Percentiles rank a stretch among this genome's conserved stretches.
These are phyloP conservation scores for Cathartes aura DNA, from an alignment of 2,113 vertebrate genomes.

Conservation along the genomic window DNA sequence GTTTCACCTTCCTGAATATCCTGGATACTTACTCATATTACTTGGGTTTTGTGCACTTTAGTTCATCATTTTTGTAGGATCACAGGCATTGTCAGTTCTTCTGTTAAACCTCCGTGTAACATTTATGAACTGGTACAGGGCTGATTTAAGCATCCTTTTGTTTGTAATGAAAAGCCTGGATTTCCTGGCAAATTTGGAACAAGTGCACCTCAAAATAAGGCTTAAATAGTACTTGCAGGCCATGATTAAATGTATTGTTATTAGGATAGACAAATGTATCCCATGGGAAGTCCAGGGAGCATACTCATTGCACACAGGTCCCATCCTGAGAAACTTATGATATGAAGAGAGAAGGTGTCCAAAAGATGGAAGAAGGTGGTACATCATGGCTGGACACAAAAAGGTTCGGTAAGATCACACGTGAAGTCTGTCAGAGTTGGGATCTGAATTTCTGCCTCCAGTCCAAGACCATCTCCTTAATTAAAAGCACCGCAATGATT, in stretches of 20 bases:
- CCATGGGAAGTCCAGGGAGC: neutral
- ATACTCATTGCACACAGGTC: neutral
- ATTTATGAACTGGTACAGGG: neutral
- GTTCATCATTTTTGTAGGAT: neutral
- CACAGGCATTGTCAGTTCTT: neutral
- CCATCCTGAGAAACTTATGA: neutral
- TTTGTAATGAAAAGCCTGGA: neutral
- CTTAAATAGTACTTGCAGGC: neutral
- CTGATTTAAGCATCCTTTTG: neutral
- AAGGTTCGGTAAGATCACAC: neutral
- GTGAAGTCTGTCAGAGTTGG: neutral
- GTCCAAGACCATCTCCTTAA: neutral
- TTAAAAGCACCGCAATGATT: neutral
- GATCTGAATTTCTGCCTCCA: neutral
- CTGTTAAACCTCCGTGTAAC: fast-evolving
- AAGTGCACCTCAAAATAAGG: neutral
- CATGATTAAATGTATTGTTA: neutral
- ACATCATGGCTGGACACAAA: neutral
- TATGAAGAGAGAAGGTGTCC: neutral
- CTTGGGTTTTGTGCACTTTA: neutral
- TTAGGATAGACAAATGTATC: neutral
- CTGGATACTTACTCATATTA: neutral
- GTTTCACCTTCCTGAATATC: neutral
- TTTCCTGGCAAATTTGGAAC: neutral
- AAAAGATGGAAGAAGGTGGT: neutral